Evolutionary conservation across 2,888 invertebrate genomes (phyloP).

Genomic region (Gnatocerus cornutus): DNA sequence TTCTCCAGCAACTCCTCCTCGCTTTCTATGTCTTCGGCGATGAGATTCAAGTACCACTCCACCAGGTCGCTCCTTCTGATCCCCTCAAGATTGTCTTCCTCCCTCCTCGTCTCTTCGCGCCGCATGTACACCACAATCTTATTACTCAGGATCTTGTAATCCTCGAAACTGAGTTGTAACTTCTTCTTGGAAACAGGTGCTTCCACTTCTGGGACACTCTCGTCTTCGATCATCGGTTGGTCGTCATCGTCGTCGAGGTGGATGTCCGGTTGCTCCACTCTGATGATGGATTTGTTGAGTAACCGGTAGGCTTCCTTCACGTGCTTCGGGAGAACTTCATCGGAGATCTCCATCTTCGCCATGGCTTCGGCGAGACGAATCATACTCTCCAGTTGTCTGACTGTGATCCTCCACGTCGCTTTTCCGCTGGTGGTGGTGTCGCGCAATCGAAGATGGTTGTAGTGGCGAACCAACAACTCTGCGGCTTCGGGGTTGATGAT

Average conservation of each 20-base stretch:
- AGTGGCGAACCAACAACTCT: conserved; percentile 86
- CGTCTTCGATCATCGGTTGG: conserved; percentile 53
- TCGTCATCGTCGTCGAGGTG: conserved; percentile 83
- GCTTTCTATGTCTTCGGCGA: conserved; percentile 89
- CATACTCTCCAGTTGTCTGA: conserved; percentile 96
- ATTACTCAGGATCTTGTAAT: conserved; percentile 94
- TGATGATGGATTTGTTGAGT: conserved; percentile 95
- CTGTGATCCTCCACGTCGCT: conserved; percentile 96
- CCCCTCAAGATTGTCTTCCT: conserved; percentile 78
- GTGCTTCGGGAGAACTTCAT: conserved; percentile 89
- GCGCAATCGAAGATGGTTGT: conserved; percentile 88
- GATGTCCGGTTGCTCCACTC: conserved; percentile 98
- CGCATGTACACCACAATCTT: conserved; percentile 93
- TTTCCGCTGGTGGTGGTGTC: conserved; percentile 79
- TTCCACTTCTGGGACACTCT: conserved; percentile 68
- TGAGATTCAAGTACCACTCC: conserved; percentile 93
- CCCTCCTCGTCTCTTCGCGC: conserved; percentile 83
- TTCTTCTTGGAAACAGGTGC: conserved; percentile 77
- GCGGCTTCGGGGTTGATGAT: conserved; percentile 87
- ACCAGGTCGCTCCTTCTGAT: conserved; percentile 87
- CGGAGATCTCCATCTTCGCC: conserved; percentile 96
- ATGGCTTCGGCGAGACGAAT: conserved; percentile 96
- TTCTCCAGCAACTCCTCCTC: conserved; percentile 93
- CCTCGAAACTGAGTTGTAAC: conserved; percentile 89
- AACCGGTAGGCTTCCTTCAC: conserved; percentile 91